Percentiles rank a stretch among this genome's conserved stretches.
Conservation (phyloP, 2,888 invertebrate species). For the Oeneis ivallda region DNA sequence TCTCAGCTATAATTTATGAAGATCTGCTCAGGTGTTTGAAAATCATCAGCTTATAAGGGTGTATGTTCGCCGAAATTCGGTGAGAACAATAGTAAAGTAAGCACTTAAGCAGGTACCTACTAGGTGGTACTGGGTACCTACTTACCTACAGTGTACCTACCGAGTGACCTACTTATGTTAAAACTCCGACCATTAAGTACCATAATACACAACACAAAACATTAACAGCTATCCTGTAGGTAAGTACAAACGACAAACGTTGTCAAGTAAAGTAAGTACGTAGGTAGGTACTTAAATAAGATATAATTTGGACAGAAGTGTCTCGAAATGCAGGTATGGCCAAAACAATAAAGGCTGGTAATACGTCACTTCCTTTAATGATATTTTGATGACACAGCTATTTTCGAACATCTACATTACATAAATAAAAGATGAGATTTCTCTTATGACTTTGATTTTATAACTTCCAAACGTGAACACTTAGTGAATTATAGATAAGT, state of each 20-base stretch:
- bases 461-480: no score
- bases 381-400: conserved; percentile 34
- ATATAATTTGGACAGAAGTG: conserved; percentile 11
- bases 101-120: not conserved
- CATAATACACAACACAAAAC: no score
- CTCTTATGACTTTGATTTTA: not conserved
- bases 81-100: no score
- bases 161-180: not conserved
- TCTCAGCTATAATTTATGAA: no score
- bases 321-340: conserved; percentile 3
- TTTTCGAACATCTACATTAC: conserved; percentile 11
- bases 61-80: no score
- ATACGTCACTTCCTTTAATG: conserved; percentile 33
- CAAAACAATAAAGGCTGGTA: conserved; percentile 24
- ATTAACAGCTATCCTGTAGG: no score
- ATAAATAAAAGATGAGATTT: conserved; percentile 4
- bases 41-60: no score
- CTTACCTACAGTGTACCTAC: no score
- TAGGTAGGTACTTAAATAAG: no score
- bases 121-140: not conserved
- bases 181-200: not conserved
- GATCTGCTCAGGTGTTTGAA: no score
- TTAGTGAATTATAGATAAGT: no score
- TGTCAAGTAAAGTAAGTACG: no score
- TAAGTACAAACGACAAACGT: not conserved